Conservation (phyloP, 2,113 vertebrate genomes). For the Ageneiosus marmoratus region DNA sequence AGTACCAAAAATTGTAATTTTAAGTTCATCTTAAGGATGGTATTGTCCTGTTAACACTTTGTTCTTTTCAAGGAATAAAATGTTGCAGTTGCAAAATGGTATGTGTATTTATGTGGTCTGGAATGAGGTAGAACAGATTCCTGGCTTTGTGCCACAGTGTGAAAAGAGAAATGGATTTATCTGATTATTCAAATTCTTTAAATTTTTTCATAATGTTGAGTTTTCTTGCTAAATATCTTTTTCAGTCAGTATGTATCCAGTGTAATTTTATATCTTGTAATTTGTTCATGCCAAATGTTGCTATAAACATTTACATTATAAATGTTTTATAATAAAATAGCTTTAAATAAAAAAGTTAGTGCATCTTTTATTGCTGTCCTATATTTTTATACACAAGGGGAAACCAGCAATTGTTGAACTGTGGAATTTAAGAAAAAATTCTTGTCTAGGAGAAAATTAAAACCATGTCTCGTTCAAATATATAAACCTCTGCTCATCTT, state of each 20-base stretch:
- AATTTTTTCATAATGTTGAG: no score
- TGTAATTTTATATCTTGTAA: neutral
- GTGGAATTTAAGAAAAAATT: neutral
- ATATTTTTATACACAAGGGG: neutral
- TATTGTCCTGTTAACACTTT: no score
- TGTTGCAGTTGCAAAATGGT: neutral
- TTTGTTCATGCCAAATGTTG: neutral
- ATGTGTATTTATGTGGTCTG: neutral
- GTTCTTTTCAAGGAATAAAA: neutral
- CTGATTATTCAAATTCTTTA: neutral
- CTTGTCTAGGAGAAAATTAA: neutral
- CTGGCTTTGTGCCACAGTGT: no score
- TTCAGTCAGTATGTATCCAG: constrained; percentile 13
- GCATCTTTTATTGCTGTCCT: neutral
- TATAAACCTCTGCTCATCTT: neutral
- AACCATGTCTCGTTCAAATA: neutral
- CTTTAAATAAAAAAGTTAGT: neutral
- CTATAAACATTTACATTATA: neutral
- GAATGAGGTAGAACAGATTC: neutral
- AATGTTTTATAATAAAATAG: constrained; percentile 12
- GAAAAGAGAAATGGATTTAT: neutral
- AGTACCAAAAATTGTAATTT: neutral
- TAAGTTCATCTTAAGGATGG: neutral
- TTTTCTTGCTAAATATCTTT: neutral
- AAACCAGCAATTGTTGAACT: neutral